Evolutionary conservation across 2,113 vertebrate genomes (phyloP).

Genomic region (Phylloscopus trochiloides): DNA sequence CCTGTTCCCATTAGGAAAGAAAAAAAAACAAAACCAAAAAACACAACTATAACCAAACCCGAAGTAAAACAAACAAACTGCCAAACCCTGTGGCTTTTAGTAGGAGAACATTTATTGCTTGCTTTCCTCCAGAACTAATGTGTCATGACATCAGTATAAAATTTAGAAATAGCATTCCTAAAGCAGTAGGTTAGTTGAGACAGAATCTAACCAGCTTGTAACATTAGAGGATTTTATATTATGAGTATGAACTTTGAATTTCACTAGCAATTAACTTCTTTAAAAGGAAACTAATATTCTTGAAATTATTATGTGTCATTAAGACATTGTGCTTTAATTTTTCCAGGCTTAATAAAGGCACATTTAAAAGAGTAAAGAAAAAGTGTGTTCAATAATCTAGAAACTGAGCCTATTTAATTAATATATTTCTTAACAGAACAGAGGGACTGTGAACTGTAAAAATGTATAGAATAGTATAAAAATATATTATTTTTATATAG

Average conservation of each 20-base stretch:
- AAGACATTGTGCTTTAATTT: background rate
- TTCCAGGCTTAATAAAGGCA: background rate
- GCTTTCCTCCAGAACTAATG: background rate
- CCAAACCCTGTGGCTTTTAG: background rate
- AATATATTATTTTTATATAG: background rate
- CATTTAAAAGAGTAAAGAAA: background rate
- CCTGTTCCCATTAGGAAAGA: background rate
- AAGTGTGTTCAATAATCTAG: background rate
- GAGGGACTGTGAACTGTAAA: background rate
- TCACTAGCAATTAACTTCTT: background rate
- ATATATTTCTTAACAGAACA: constrained; percentile 20
- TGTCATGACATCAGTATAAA: background rate
- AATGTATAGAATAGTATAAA: constrained; percentile 13
- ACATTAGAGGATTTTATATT: background rate
- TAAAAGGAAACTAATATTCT: background rate
- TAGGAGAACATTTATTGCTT: background rate
- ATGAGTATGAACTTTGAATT: background rate
- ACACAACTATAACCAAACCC: background rate
- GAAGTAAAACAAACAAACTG: background rate
- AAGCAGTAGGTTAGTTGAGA: background rate
- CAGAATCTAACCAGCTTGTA: background rate
- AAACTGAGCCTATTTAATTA: background rate
- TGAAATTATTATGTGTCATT: background rate
- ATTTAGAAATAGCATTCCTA: background rate
- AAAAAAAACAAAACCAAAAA: background rate